Base-by-base conservation (phyloP, 2,888 invertebrate genomes). In the Villa cingulata region DNA sequence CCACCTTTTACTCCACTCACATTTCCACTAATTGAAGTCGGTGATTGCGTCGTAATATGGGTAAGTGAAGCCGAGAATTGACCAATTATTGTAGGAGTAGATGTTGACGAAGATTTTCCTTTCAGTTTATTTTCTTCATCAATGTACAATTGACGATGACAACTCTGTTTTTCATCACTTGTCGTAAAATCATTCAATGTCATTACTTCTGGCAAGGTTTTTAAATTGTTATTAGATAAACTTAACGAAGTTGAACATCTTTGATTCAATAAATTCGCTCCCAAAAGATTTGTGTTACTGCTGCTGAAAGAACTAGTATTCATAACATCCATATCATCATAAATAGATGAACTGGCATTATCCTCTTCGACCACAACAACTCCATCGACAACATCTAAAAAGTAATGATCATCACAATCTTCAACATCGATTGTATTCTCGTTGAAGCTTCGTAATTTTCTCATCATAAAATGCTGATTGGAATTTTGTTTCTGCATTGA, bases 151-250 rank as follows among this genome's bases (percentile, higher is more conserved):
- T 45, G 19, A 16, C 41, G 16, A 9, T 32, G 29, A 12, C 12
- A 14, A 32, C 12, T 32, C 1, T 32, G 12, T 32, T 12, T 12
- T 12, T 32, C 29, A 32, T 32, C 29, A 32, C 12, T 32, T 12
- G 12, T 34, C n/a, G n/a, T 59, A 53, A 78, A 78, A 60, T 82
- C 80, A 49, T 80, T 81, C 7, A 82, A 71, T 0, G 81, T 80
- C 54, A 81, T 76, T 1, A 81, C 77, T 70, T 83, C 83, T 0
- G 82, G 83, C 37, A 83, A 60, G 0, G 83, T 83, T 64, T 83
- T 82, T 38, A 83, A 66, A 56, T 82, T 82, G 32, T 81, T 81
- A 58, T 79, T 81, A 1, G 81, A 81, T 9, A 80, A 76, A 57
- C 78, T 80, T 36, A 75, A 63, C 60, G 76, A 64, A 60, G 76